Evolutionary conservation across 1,140 invertebrate genomes (phyloP).

Genomic region (Parasteatoda tepidariorum): DNA sequence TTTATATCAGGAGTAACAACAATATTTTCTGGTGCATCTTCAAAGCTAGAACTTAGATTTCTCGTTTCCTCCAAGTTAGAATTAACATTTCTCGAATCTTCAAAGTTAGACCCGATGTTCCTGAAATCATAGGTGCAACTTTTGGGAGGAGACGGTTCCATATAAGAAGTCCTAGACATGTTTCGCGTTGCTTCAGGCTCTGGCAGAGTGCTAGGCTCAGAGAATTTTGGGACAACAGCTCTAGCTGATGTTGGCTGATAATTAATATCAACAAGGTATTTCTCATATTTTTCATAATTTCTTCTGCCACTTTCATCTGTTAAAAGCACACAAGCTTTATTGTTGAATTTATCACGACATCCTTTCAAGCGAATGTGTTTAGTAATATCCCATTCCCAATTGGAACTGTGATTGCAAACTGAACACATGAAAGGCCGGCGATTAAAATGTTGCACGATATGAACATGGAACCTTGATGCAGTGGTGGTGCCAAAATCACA

Average conservation of each 20-base stretch:
- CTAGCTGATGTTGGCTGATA: neutral
- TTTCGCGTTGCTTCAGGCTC: neutral
- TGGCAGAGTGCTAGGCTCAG: neutral
- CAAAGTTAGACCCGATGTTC: constrained; percentile 51
- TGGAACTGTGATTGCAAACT: constrained; percentile 89
- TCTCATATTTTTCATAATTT: constrained; percentile 93
- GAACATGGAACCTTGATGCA: constrained; percentile 91
- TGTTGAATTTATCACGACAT: constrained; percentile 82
- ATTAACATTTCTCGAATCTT: no score
- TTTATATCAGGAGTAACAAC: constrained; percentile 62
- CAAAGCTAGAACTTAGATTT: constrained; percentile 50
- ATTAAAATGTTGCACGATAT: constrained; percentile 91
- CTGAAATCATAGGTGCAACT: constrained; percentile 43
- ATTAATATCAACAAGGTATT: constrained; percentile 61
- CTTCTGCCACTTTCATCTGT: constrained; percentile 90
- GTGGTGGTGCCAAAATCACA: constrained; percentile 89
- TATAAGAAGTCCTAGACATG: neutral
- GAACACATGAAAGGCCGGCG: constrained; percentile 96
- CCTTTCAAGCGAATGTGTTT: constrained; percentile 91
- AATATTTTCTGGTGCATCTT: constrained; percentile 61
- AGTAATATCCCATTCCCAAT: constrained; percentile 96
- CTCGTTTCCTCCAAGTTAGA: no score
- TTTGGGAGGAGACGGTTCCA: neutral
- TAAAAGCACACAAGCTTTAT: constrained; percentile 82
- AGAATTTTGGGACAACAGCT: neutral